phyloP scores from a whole-genome alignment of 1,140 invertebrate genomes.

The Ctenoplectra terminalis region DNA sequence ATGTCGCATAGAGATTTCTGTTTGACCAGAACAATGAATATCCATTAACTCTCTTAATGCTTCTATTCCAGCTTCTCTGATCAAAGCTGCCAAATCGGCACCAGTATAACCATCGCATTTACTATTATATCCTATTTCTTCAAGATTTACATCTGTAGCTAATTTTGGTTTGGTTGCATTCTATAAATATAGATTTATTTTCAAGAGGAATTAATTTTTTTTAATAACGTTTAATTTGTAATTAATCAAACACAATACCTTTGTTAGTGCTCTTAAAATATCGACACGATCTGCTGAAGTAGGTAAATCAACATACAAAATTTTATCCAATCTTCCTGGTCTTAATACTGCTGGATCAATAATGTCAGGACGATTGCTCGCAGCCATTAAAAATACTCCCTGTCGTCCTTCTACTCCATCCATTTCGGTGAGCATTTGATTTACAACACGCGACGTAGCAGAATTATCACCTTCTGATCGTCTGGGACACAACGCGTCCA shows the following conservation, averaged over 20 bases:
- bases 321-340: conserved; percentile 96
- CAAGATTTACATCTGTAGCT: conserved; percentile 90
- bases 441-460: conserved; percentile 93
- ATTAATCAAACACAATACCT: conserved; percentile 83
- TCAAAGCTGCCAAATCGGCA: conserved; percentile 94
- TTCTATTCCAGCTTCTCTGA: conserved; percentile 91
- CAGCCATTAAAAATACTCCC: conserved; percentile 97
- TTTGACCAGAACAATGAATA: conserved; percentile 61
- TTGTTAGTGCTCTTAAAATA: conserved; percentile 95
- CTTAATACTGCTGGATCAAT: conserved; percentile 97
- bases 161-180: conserved; percentile 90
- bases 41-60: conserved; percentile 88
- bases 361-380: conserved; percentile 98
- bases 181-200: conserved; percentile 76
- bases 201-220: conserved; percentile 23
- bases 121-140: conserved; percentile 86
- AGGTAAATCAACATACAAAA: conserved; percentile 97
- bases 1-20: conserved; percentile 83
- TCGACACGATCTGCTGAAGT: conserved; percentile 90
- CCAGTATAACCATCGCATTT: conserved; percentile 93
- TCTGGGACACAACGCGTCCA: conserved; percentile 97
- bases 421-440: conserved; percentile 99
- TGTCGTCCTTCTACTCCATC: conserved; percentile 96
- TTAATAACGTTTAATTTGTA: background rate
- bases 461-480: conserved; percentile 90